These are phyloP conservation scores for Zaprionus gabonicus DNA, from an alignment of 1,140 invertebrate genomes.

Conservation along the genomic window DNA sequence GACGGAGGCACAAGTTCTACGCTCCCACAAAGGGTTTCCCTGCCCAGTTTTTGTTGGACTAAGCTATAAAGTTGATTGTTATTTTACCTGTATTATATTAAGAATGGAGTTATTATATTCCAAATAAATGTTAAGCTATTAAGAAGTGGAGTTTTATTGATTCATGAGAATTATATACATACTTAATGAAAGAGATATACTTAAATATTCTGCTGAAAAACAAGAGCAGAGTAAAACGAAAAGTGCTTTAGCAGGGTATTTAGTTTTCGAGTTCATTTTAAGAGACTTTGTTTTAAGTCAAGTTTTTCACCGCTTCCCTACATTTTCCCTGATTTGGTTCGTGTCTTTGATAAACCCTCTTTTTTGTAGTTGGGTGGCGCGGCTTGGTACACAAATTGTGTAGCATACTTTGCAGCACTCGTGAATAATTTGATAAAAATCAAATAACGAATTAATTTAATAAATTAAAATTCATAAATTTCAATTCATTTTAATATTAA, in stretches of 20 bases:
- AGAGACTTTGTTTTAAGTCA: too few species aligned
- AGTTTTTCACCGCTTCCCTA: neutral
- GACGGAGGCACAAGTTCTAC: conserved; percentile 2
- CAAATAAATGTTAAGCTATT: conserved; percentile 46
- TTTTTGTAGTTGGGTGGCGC: neutral
- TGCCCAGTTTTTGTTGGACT: conserved; percentile 35
- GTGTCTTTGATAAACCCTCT: conserved; percentile 21
- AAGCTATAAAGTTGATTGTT: conserved; percentile 45
- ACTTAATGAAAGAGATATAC: too few species aligned
- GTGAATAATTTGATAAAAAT: neutral
- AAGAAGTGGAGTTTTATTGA: neutral
- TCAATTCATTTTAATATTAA: too few species aligned
- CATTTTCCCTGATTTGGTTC: neutral
- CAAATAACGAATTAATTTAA: neutral
- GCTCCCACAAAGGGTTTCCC: neutral
- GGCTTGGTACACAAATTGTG: neutral
- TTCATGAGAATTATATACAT: neutral
- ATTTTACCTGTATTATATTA: conserved; percentile 15
- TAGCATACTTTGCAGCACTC: conserved; percentile 34
- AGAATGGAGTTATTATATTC: conserved; percentile 21
- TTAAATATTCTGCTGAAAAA: too few species aligned
- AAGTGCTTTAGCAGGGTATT: too few species aligned
- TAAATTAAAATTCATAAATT: neutral
- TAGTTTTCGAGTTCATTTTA: too few species aligned
- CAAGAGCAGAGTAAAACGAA: too few species aligned